These are phyloP conservation scores for Solea solea DNA, from an alignment of 2,113 vertebrate species.

Conservation along the genomic window DNA sequence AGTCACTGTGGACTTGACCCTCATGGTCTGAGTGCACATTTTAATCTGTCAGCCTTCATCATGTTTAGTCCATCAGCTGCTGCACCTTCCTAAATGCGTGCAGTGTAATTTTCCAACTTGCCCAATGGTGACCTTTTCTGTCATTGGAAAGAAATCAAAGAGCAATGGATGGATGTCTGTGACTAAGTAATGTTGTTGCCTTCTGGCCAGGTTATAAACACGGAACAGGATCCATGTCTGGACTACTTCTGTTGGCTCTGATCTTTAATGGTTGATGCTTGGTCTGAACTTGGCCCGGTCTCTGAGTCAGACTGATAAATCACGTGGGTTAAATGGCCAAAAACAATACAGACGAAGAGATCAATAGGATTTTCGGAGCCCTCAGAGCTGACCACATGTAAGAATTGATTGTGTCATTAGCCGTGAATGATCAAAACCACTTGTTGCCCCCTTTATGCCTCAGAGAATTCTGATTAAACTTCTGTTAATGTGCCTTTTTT, in stretches of 20 bases:
- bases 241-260: conserved; percentile 21
- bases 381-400: conserved; percentile 51
- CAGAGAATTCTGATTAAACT: conserved; percentile 35
- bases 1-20: conserved; percentile 23
- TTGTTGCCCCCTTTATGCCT: conserved; percentile 22
- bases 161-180: conserved; percentile 12
- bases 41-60: background rate
- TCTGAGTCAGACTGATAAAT: conserved; percentile 60
- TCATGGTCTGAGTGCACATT: conserved; percentile 13
- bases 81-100: background rate
- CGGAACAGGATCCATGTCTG: conserved; percentile 37
- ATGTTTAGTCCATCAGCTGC: conserved; percentile 19
- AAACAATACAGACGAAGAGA: conserved; percentile 43
- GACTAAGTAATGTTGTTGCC: conserved; percentile 32
- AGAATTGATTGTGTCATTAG: conserved; percentile 53
- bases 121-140: conserved; percentile 22
- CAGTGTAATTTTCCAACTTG: conserved; percentile 11
- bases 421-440: conserved; percentile 51
- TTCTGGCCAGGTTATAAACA: conserved; percentile 35
- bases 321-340: conserved; percentile 47
- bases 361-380: conserved; percentile 48
- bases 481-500: conserved; percentile 17
- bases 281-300: conserved; percentile 30
- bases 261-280: conserved; percentile 33
- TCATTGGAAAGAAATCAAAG: conserved; percentile 21